Evolutionary conservation across 2,113 vertebrate species (phyloP), one percentile per base, ranked within the genome.

Genomic region (Mesembrinibis cayennensis): DNA sequence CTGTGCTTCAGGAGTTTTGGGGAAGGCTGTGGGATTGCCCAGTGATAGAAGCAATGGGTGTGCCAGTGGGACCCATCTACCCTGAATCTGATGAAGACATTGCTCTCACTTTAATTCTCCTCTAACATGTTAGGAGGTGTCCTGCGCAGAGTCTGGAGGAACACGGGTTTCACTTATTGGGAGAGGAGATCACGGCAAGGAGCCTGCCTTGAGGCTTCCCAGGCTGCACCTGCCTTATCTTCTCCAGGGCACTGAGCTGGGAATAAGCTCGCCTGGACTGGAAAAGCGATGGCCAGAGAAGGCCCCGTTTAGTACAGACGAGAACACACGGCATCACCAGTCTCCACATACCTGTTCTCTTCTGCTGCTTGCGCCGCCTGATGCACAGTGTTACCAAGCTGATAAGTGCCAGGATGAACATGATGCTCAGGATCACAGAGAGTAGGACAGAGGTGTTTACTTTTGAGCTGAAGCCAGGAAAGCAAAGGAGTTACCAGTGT

Each of bases 321-420:
- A 55, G 50, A 36, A 74, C 29, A 56, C 0, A 7, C 77, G 52
- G 58, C 56, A 34, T 13, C 7, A 1, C 23, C 55, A 67, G 27
- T 20, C 80, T 16, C 26, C 90, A 90, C 93, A 3, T 95, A 97
- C 97, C 97, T 95, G 36, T 13, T 14, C 18, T 8, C 8, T 13
- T 15, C 52, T 52, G 70, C 34, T 74, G 52, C 49, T 2, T 61
- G 69, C 1, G 27, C 71, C 50, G 19, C 90, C 50, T 50, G 61
- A 97, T 5, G 6, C 14, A 71, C 40, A 97, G 50, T 6, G 4
- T 21, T 8, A 13, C 0, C 4, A 6, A 11, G 74, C n/a, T 3
- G 16, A 7, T 0, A 1, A 97, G 7, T 10, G 34, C 49, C 93
- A 97, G 71, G 22, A 96, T 4, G 13, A 98, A 49, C 77, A 97